Percentiles rank a stretch among this genome's conserved stretches.
Conservation (phyloP, 2,113 vertebrate genomes). For the Onychostoma macrolepis region DNA sequence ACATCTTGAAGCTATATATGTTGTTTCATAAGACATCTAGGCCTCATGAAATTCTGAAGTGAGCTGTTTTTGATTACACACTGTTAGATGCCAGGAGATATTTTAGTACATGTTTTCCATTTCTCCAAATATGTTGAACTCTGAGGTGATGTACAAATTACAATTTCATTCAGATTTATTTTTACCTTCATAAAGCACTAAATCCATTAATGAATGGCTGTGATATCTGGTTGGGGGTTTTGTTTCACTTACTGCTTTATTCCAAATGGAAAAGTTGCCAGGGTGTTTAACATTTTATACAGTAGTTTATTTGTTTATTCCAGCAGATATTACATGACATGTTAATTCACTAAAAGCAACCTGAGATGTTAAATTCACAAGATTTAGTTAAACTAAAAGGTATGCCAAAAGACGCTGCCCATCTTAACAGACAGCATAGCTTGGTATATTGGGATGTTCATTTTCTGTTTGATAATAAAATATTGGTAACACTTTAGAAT, state of each 20-base stretch:
- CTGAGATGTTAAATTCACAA: neutral
- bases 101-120: neutral
- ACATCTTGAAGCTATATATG: neutral
- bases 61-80: neutral
- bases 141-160: neutral
- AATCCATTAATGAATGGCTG: neutral
- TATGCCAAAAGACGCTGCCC: neutral
- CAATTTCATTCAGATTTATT: neutral
- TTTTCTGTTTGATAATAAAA: neutral
- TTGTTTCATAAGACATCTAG: neutral
- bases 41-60: neutral
- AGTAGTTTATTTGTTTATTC: neutral
- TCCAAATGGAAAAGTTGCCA: neutral
- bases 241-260: neutral
- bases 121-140: neutral
- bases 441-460: neutral
- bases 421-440: neutral
- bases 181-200: neutral
- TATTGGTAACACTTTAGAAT: too few species aligned
- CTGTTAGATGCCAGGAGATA: neutral
- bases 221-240: neutral
- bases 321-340: neutral
- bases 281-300: neutral
- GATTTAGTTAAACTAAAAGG: neutral
- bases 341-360: neutral